A percentile compares a stretch with the other conserved stretches of the same genome.
Evolutionary conservation across 2,888 invertebrate genomes (phyloP).

Genomic region (Leucophenga maculata): DNA sequence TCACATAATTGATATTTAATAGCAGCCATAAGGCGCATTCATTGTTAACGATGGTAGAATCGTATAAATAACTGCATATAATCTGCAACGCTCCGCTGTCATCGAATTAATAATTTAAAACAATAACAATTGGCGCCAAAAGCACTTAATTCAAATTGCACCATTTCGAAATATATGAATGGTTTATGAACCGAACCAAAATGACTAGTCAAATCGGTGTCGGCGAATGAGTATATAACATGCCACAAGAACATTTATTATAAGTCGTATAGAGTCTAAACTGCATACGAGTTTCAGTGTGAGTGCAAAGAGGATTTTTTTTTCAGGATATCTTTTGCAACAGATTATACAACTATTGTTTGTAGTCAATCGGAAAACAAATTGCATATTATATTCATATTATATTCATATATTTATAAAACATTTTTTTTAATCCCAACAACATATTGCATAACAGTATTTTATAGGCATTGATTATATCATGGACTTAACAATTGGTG

Average conservation of each 20-base stretch:
- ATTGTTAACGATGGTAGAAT: not conserved
- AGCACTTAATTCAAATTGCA: constrained; percentile 66
- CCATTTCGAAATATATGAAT: constrained; percentile 66
- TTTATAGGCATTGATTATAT: no score
- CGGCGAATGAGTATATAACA: not conserved
- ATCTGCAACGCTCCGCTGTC: constrained; percentile 25
- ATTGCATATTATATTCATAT: not conserved
- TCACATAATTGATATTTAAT: no score
- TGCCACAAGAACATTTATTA: not conserved
- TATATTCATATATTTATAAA: no score
- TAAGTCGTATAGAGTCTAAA: not conserved
- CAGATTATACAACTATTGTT: not conserved
- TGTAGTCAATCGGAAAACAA: not conserved
- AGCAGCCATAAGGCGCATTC: not conserved
- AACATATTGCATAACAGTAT: no score
- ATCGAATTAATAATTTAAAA: constrained; percentile 54
- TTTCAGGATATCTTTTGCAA: not conserved
- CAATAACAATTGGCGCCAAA: constrained; percentile 62
- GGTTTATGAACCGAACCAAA: constrained; percentile 48
- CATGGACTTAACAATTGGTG: not conserved
- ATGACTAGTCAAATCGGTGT: not conserved
- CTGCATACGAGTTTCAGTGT: not conserved
- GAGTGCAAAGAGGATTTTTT: not conserved
- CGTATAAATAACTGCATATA: constrained; percentile 1
- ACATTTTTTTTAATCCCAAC: no score